phyloP scores from a whole-genome alignment of 2,797 vertebrate species.

The Acomys russatus region DNA sequence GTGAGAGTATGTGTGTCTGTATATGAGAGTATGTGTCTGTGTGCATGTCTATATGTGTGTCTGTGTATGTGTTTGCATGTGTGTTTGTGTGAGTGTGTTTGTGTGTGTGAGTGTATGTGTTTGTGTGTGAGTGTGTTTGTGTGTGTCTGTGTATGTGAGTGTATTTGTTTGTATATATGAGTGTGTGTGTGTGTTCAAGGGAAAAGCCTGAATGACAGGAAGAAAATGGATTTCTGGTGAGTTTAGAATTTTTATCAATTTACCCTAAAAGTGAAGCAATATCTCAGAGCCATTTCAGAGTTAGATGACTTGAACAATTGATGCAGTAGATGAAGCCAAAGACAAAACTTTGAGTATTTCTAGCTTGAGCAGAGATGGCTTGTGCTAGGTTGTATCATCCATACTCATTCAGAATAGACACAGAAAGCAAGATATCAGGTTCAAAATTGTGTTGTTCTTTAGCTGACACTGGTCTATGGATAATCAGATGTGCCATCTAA shows the following conservation, averaged over 20 bases:
- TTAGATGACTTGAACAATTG: not conserved
- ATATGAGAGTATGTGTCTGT: not conserved
- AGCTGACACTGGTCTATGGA: not conserved
- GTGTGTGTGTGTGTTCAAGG: not conserved
- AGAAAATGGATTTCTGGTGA: not conserved
- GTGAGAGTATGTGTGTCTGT: too few relatives aligned
- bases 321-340: not conserved
- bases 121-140: not conserved
- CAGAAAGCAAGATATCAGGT: not conserved
- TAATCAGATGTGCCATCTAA: not conserved
- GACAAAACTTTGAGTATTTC: not conserved
- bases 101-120: not conserved
- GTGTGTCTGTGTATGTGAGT: not conserved
- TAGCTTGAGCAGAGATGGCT: not conserved
- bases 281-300: conserved; percentile 34
- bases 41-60: not conserved
- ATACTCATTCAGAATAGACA: not conserved
- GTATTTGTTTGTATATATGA: fast-evolving
- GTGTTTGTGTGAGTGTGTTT: not conserved
- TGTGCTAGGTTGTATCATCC: not conserved
- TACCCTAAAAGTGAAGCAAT: not conserved
- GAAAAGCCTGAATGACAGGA: not conserved
- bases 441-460: not conserved
- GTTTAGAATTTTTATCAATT: conserved; percentile 10
- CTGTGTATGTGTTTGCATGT: not conserved